Conservation (phyloP, 2,888 invertebrate species). For the Melangyna quadrimaculata region DNA sequence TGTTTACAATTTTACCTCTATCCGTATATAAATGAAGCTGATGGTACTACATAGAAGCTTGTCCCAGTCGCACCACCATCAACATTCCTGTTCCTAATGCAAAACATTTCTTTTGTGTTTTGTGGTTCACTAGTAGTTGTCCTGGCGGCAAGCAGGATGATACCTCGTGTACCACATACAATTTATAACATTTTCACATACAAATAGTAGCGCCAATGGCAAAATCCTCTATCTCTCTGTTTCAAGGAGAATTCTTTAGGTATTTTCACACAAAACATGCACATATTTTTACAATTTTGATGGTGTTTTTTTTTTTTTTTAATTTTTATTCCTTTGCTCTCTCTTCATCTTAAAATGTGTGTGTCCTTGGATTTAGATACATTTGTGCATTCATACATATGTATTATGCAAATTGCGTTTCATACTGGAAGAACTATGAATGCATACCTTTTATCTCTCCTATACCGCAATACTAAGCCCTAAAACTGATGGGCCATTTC, state of each 20-base stretch:
- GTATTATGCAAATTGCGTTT: slow-evolving; percentile 56
- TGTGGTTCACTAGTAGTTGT: slow-evolving; percentile 12
- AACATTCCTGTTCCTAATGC: slow-evolving; percentile 26
- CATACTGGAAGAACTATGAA: background rate
- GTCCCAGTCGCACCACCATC: background rate
- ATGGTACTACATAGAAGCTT: background rate
- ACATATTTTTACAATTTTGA: slow-evolving; percentile 40
- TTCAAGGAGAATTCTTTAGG: slow-evolving; percentile 11
- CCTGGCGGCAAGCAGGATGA: background rate
- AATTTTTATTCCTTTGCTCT: background rate
- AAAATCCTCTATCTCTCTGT: slow-evolving; percentile 6
- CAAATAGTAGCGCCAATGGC: slow-evolving; percentile 30
- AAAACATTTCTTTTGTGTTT: slow-evolving; percentile 41
- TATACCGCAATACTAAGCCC: background rate
- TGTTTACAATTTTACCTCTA: slow-evolving; percentile 44
- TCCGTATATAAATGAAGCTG: background rate
- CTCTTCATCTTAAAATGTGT: background rate
- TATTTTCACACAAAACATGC: slow-evolving; percentile 26
- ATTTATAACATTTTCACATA: background rate
- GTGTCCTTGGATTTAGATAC: background rate
- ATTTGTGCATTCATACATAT: background rate
- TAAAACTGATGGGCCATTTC: slow-evolving; percentile 39
- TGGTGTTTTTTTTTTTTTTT: slow-evolving; percentile 11
- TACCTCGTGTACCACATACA: background rate
- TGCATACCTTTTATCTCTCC: no score